Conservation (phyloP, 2,113 vertebrate genomes). For the Equus przewalskii region DNA sequence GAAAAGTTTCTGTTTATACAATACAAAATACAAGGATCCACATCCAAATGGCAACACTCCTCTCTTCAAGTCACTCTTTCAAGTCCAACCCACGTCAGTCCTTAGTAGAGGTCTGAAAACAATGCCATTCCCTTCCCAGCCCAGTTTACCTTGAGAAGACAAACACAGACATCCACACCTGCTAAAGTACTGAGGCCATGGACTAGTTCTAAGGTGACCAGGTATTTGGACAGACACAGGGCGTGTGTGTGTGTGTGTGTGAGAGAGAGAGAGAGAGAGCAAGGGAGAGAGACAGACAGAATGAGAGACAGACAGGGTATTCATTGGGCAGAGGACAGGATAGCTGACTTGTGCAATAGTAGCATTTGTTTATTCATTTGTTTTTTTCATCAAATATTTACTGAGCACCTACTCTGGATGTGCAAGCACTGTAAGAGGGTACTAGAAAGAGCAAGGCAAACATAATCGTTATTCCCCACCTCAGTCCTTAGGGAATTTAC, state of each 20-base stretch:
- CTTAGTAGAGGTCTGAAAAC: not conserved
- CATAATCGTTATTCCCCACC: too few species aligned
- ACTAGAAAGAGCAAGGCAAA: not conserved
- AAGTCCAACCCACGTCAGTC: not conserved
- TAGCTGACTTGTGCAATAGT: not conserved
- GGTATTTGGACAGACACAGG: not conserved
- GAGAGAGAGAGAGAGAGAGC: too few species aligned
- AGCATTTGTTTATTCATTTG: slow-evolving; percentile 1
- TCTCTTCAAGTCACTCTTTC: not conserved
- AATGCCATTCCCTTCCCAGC: not conserved
- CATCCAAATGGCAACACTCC: not conserved
- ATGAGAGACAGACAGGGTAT: not conserved
- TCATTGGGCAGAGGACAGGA: not conserved
- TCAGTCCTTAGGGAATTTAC: not conserved
- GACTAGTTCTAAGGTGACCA: not conserved
- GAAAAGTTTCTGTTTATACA: slow-evolving; percentile 66
- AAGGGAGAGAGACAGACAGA: too few species aligned
- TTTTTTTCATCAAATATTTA: not conserved
- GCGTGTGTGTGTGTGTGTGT: not conserved
- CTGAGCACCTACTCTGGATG: not conserved
- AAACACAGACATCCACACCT: not conserved
- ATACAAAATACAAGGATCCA: not conserved
- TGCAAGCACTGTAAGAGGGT: not conserved
- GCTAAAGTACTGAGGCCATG: not conserved
- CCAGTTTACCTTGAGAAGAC: not conserved